Evolutionary conservation across 2,797 vertebrate genomes (phyloP).

Genomic region (Chloroceryle amazona): DNA sequence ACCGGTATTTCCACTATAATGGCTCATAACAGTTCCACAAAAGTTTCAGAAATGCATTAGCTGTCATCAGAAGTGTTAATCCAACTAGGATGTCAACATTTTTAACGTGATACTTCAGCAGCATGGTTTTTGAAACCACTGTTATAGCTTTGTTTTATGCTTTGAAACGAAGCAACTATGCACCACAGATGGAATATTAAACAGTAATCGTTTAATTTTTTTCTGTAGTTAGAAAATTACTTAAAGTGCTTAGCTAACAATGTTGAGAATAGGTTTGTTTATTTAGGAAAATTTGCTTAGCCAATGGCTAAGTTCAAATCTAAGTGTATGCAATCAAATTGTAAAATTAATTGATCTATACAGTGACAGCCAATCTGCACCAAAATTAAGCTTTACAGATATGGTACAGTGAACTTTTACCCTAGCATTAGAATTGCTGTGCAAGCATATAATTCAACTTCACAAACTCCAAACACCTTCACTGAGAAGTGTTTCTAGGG

Average conservation of each 20-base stretch:
- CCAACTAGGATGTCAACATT: slow-evolving; percentile 36
- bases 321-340: neutral
- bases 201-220: slow-evolving; percentile 27
- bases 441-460: slow-evolving; percentile 24
- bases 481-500: slow-evolving; percentile 22
- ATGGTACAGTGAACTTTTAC: neutral
- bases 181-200: slow-evolving; percentile 19
- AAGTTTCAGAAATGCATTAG: slow-evolving; percentile 75
- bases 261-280: neutral
- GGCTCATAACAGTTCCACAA: slow-evolving; percentile 66
- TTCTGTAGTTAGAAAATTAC: slow-evolving; percentile 36
- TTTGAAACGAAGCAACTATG: neutral
- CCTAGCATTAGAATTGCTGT: slow-evolving; percentile 11
- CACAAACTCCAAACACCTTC: neutral
- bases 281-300: neutral
- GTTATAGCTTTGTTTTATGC: neutral
- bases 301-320: neutral
- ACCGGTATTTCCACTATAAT: slow-evolving; percentile 75
- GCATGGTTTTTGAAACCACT: slow-evolving; percentile 28
- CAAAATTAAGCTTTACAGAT: neutral
- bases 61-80: slow-evolving; percentile 55
- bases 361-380: neutral
- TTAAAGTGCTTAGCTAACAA: slow-evolving; percentile 17
- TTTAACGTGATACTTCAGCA: slow-evolving; percentile 19
- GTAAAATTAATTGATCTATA: neutral